These are phyloP conservation scores for Lagria hirta DNA, from an alignment of 2,888 invertebrate genomes.

Conservation along the genomic window DNA sequence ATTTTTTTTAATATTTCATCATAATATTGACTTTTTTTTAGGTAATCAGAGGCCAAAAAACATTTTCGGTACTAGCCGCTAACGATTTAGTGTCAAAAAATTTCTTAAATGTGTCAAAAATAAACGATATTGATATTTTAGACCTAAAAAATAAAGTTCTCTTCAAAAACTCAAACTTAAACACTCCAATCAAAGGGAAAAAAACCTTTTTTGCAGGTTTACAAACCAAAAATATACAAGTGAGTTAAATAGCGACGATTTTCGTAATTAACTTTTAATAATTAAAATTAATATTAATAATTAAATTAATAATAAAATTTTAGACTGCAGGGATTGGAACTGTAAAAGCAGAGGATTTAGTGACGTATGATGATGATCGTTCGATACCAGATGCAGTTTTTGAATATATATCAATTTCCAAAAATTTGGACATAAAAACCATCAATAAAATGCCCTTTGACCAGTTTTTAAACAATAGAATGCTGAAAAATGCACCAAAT, in stretches of 20 bases:
- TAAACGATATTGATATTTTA: slow-evolving; percentile 39
- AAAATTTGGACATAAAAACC: slow-evolving; percentile 40
- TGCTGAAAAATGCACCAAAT: slow-evolving; percentile 25
- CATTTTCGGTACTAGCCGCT: slow-evolving; percentile 34
- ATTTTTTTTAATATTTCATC: slow-evolving; percentile 2
- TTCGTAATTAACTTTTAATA: too few species aligned
- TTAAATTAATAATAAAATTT: too few species aligned
- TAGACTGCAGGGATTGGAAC: slow-evolving; percentile 36
- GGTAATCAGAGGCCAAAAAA: slow-evolving; percentile 43
- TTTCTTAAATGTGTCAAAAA: slow-evolving; percentile 33
- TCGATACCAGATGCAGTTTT: slow-evolving; percentile 42
- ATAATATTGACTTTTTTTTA: slow-evolving; percentile 21
- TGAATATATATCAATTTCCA: slow-evolving; percentile 37
- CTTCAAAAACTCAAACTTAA: slow-evolving; percentile 26
- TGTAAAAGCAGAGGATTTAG: slow-evolving; percentile 42
- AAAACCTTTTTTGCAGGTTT: slow-evolving; percentile 47
- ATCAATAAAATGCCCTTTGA: slow-evolving; percentile 43
- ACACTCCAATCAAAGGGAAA: slow-evolving; percentile 38
- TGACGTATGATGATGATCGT: slow-evolving; percentile 35
- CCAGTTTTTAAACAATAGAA: slow-evolving; percentile 39
- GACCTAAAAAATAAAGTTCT: slow-evolving; percentile 39
- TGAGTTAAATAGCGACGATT: too few species aligned
- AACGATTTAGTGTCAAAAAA: too few species aligned
- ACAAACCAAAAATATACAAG: slow-evolving; percentile 39
- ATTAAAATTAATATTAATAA: too few species aligned